Conservation (phyloP, 1,140 invertebrate genomes). For the Chrysomallon squamiferum region DNA sequence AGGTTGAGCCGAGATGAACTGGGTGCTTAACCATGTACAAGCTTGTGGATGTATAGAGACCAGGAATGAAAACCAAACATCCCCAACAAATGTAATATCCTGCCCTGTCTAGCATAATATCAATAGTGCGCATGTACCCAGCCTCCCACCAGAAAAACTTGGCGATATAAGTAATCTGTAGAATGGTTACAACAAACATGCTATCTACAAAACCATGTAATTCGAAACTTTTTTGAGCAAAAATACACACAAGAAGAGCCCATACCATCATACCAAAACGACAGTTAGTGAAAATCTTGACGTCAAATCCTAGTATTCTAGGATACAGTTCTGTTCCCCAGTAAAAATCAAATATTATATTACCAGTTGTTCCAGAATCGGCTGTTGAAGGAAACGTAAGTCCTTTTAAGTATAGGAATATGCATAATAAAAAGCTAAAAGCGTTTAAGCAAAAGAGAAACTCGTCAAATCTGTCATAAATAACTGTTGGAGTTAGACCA, state of each 20-base stretch:
- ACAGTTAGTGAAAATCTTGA: slow-evolving; percentile 64
- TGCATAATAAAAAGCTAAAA: slow-evolving; percentile 66
- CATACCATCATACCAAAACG: slow-evolving; percentile 70
- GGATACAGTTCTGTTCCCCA: slow-evolving; percentile 71
- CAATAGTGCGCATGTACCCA: slow-evolving; percentile 71
- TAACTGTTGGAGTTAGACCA: slow-evolving; percentile 50
- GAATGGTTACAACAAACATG: slow-evolving; percentile 60
- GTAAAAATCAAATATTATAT: slow-evolving; percentile 68
- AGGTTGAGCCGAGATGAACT: slow-evolving; percentile 43
- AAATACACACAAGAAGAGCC: slow-evolving; percentile 66
- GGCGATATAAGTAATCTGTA: slow-evolving; percentile 68
- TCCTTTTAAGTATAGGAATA: slow-evolving; percentile 63
- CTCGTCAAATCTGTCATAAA: slow-evolving; percentile 66
- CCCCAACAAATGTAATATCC: slow-evolving; percentile 72
- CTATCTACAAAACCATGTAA: slow-evolving; percentile 63
- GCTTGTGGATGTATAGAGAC: slow-evolving; percentile 67
- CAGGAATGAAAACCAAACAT: slow-evolving; percentile 68
- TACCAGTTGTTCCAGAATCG: slow-evolving; percentile 57
- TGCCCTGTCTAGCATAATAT: slow-evolving; percentile 71
- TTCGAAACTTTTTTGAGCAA: slow-evolving; percentile 63
- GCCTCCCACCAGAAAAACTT: slow-evolving; percentile 74
- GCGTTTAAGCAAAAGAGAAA: slow-evolving; percentile 66
- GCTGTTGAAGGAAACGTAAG: slow-evolving; percentile 51
- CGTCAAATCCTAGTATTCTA: slow-evolving; percentile 60
- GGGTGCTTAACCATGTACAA: slow-evolving; percentile 68